phyloP scores from a whole-genome alignment of 2,797 vertebrate species.

The Dicrostonyx torquatus region DNA sequence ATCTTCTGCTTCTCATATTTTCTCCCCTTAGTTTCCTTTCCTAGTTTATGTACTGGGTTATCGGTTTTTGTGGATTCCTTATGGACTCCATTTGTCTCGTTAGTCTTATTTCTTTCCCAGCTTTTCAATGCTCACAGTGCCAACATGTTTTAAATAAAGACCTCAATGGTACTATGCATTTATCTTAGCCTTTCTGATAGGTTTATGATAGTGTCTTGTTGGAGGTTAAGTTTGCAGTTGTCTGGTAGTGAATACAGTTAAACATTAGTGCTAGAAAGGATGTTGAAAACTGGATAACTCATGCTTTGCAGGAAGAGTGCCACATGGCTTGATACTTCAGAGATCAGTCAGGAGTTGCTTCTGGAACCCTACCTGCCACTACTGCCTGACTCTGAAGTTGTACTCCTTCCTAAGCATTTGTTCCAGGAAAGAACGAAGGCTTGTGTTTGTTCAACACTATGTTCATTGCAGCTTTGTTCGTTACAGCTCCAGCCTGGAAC shows the following conservation, averaged over 20 bases:
- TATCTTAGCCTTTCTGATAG: constrained; percentile 24
- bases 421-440: background rate
- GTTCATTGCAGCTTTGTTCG: background rate
- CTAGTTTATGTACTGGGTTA: background rate
- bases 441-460: background rate
- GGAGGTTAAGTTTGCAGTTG: background rate
- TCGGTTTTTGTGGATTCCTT: background rate
- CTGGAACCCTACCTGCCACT: background rate
- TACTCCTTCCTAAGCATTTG: background rate
- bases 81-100: background rate
- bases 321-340: background rate
- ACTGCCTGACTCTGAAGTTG: background rate
- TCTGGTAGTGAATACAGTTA: background rate
- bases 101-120: background rate
- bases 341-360: background rate
- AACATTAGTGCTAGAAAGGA: background rate
- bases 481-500: background rate
- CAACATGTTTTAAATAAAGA: background rate
- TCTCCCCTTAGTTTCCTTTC: background rate
- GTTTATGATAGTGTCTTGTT: background rate
- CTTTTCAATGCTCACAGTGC: background rate
- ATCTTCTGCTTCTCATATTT: background rate
- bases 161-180: background rate
- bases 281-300: background rate
- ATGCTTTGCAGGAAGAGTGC: background rate